Evolutionary conservation across 2,888 invertebrate genomes (phyloP).

Genomic region (Plebejus anna): DNA sequence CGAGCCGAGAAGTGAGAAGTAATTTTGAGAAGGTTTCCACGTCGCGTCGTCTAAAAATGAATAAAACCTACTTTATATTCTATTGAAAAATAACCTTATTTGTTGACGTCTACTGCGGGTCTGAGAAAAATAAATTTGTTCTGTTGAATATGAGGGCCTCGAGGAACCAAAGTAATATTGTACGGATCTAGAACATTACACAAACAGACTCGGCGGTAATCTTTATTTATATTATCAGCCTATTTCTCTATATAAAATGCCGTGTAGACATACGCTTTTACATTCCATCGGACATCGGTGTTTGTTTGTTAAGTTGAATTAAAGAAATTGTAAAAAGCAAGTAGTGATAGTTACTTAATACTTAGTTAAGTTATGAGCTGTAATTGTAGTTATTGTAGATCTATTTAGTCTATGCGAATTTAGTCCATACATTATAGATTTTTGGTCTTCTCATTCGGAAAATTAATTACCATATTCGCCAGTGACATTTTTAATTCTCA

Average conservation of each 20-base stretch:
- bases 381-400: too few relatives aligned
- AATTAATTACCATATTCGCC: background rate
- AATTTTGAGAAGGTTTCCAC: conserved; percentile 43
- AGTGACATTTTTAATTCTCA: background rate
- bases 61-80: conserved; percentile 50
- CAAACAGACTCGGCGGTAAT: conserved; percentile 16
- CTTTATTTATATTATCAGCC: conserved; percentile 24
- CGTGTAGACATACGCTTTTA: conserved; percentile 6
- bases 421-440: too few relatives aligned
- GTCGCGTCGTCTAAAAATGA: conserved; percentile 50
- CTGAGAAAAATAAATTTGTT: conserved; percentile 72
- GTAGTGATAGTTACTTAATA: too few relatives aligned
- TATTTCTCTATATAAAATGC: conserved; percentile 18
- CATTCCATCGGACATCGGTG: background rate
- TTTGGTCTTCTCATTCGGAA: background rate
- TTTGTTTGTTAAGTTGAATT: background rate
- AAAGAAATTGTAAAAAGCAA: background rate
- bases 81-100: conserved; percentile 75
- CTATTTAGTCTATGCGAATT: too few relatives aligned
- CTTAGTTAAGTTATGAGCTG: background rate
- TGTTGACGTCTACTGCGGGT: conserved; percentile 73
- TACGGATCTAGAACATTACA: conserved; percentile 32
- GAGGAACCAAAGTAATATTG: conserved; percentile 47
- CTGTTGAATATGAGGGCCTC: conserved; percentile 60
- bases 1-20: conserved; percentile 36